These are phyloP conservation scores for Entomobrya proxima DNA, from an alignment of 2,888 invertebrate genomes.

Conservation along the genomic window DNA sequence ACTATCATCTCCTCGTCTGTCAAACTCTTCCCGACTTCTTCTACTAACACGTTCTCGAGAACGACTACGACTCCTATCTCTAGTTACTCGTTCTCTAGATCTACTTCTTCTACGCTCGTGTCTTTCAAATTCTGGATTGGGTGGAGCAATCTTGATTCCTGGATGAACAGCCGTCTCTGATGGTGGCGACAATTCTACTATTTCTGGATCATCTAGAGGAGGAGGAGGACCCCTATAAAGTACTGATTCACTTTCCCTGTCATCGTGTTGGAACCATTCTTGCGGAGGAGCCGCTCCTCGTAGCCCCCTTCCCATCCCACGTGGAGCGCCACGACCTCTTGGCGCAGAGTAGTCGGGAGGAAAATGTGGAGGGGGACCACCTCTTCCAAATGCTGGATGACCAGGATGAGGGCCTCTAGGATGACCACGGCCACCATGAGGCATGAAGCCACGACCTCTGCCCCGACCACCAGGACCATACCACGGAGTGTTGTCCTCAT, in stretches of 20 bases:
- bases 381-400: conserved; percentile 28
- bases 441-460: conserved; percentile 57
- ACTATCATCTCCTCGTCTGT: conserved; percentile 26
- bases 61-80: conserved; percentile 37
- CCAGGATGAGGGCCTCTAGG: conserved; percentile 35
- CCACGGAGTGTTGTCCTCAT: conserved; percentile 17
- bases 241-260: not conserved
- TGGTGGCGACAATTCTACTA: conserved; percentile 45
- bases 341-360: not conserved
- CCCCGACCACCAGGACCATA: not conserved
- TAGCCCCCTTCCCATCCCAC: conserved; percentile 33
- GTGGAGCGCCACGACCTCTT: not conserved
- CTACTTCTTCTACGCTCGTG: conserved; percentile 26
- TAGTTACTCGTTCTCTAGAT: conserved; percentile 21
- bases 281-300: not conserved
- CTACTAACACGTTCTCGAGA: conserved; percentile 42
- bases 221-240: not conserved
- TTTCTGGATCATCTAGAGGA: not conserved
- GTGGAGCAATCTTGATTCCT: conserved; percentile 55
- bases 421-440: conserved; percentile 25
- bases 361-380: not conserved
- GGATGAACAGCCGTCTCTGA: conserved; percentile 2
- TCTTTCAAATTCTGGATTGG: conserved; percentile 55
- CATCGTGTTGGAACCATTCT: conserved; percentile 52
- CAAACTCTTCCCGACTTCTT: conserved; percentile 18